Conservation (phyloP, 2,888 invertebrate species). For the Cartodere bifasciata region DNA sequence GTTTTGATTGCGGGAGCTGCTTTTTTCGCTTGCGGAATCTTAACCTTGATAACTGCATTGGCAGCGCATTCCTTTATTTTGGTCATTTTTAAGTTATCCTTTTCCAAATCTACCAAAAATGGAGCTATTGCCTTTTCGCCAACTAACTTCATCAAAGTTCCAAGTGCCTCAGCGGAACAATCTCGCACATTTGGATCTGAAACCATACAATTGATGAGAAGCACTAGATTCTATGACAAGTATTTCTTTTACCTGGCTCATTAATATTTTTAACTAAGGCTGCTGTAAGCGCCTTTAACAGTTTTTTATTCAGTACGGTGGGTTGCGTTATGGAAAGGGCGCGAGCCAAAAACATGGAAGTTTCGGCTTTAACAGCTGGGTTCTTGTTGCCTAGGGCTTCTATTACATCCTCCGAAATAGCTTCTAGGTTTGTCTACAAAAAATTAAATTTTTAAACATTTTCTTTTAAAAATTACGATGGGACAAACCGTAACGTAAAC, state of each 20-base stretch:
- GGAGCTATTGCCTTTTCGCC: conserved; percentile 83
- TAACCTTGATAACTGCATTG: conserved; percentile 77
- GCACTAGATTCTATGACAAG: too few species aligned
- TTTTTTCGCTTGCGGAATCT: conserved; percentile 51
- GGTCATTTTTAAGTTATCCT: conserved; percentile 79
- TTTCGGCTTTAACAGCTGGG: conserved; percentile 80
- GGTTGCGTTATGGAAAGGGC: conserved; percentile 74
- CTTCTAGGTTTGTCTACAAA: conserved; percentile 64
- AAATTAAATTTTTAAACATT: conserved; percentile 5
- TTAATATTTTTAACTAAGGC: conserved; percentile 67
- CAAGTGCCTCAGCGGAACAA: conserved; percentile 83
- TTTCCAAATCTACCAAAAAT: conserved; percentile 80
- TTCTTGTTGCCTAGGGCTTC: conserved; percentile 85
- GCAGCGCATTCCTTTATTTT: conserved; percentile 92
- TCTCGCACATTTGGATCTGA: conserved; percentile 84
- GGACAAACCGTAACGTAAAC: conserved; percentile 62
- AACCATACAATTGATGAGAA: conserved; percentile 22
- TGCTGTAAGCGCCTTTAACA: conserved; percentile 69
- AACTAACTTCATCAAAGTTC: conserved; percentile 85
- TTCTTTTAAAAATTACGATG: conserved; percentile 5
- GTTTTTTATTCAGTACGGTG: conserved; percentile 74
- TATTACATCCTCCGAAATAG: conserved; percentile 73
- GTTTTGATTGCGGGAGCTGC: conserved; percentile 27
- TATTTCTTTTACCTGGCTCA: conserved; percentile 46
- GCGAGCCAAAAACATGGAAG: conserved; percentile 70